Base-by-base conservation (phyloP, 2,888 invertebrate genomes). In the Pyrochroa serraticornis region DNA sequence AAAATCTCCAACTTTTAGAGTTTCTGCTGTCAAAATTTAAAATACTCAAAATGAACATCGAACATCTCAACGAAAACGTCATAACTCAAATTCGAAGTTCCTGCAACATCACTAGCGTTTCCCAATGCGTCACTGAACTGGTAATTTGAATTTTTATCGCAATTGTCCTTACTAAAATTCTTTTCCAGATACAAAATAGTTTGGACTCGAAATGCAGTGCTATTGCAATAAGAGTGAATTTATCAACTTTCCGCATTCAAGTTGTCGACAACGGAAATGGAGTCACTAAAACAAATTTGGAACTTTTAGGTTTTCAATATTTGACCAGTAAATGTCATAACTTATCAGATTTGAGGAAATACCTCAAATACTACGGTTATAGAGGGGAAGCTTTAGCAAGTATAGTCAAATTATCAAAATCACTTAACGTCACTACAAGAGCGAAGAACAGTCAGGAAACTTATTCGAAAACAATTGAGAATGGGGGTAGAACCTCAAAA, bases 181-280 rank as follows among this genome's bases (percentile, higher is more conserved):
- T 57, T 64, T 69, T 68, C 7, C 60, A 90, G 89, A 82, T 89
- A 31, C 80, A 84, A 60, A 91, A 92, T 78, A 82, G 89, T 22
- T 74, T 92, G 60, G 89, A 91, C 77, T 89, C 89, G 7, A 82
- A 83, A 61, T 84, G 91, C 1, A 85, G 84, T 10, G 85, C 87
- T 14, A 84, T 93, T 53, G 90, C 89, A 12, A 81, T 92, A 47
- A 81, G 90, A 69, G 74, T 92, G 14, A 81, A 90, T 74, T 76
- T 87, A 22, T 73, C 79, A 52, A 81, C 83, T 59, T 83, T 82
- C 67, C 82, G 82, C 64, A 82, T 93, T 63, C 89, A 90, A 83
- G 87, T 92, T 5, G 82, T 91, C 35, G 93, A 93, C 73, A 91
- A 92, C 80, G 92, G 92, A 1, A 67, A 63, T 65, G 93, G 93